Conservation (phyloP, 2,113 vertebrate genomes). For the Otolemur garnettii region DNA sequence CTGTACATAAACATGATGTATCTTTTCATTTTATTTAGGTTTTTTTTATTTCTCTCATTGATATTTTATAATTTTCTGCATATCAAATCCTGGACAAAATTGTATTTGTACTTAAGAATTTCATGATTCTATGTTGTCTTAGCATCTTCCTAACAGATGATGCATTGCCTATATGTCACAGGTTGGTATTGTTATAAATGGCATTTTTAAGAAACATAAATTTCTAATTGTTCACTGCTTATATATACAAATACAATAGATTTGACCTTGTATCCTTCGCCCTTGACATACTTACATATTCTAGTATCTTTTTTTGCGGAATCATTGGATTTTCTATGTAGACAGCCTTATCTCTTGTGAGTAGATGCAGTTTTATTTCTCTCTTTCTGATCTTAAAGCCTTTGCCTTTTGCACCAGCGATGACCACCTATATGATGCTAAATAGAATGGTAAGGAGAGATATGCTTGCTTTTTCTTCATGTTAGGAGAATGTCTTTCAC, state of each 20-base stretch:
- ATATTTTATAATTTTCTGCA: neutral
- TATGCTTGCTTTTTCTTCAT: neutral
- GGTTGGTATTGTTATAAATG: neutral
- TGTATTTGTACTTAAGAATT: constrained; percentile 20
- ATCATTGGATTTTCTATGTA: neutral
- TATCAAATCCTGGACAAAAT: neutral
- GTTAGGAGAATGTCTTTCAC: neutral
- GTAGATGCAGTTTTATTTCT: constrained; percentile 11
- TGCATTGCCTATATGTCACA: no score
- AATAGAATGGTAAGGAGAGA: neutral
- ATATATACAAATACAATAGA: neutral
- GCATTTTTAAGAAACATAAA: neutral
- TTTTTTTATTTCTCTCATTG: neutral
- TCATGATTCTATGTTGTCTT: neutral
- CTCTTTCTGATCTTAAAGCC: neutral
- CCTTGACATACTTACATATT: neutral
- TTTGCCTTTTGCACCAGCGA: neutral
- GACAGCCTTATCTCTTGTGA: neutral
- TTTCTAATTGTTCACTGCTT: neutral
- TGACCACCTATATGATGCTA: neutral
- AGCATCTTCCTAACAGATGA: no score
- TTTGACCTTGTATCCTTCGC: neutral
- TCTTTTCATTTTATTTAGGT: constrained; percentile 8
- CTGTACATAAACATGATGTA: neutral
- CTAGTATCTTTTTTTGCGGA: neutral